phyloP scores from a whole-genome alignment of 2,113 vertebrate genomes.

The Chaetops frenatus region DNA sequence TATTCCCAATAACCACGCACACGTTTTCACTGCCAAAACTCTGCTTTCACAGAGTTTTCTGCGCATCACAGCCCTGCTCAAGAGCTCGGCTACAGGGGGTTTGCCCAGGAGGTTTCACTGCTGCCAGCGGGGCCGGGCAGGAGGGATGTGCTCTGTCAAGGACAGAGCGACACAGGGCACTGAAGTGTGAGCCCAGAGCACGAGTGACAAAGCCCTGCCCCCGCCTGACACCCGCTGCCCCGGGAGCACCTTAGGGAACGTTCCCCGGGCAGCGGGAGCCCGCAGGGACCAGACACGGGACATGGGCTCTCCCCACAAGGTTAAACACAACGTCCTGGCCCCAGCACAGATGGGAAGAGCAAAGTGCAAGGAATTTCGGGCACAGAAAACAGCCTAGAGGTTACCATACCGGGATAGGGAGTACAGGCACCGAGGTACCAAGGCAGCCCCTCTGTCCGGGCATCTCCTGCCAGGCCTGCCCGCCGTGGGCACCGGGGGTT shows the following conservation, averaged over 20 bases:
- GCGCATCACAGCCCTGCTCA: not conserved
- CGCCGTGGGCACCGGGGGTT: not conserved
- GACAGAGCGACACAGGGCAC: not conserved
- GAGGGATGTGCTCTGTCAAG: accelerated
- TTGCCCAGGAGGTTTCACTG: not conserved
- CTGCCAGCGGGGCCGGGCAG: not conserved
- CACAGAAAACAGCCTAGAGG: not conserved
- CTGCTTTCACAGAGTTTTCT: not conserved
- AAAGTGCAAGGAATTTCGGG: not conserved
- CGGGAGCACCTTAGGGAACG: accelerated
- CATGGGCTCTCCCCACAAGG: not conserved
- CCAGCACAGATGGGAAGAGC: not conserved
- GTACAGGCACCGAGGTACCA: accelerated
- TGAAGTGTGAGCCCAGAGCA: not conserved
- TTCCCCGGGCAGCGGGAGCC: not conserved
- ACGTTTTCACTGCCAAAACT: not conserved
- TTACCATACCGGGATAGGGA: accelerated
- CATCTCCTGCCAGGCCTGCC: not conserved
- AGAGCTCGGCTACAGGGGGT: not conserved
- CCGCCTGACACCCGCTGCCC: accelerated
- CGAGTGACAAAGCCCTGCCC: accelerated
- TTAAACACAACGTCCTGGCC: not conserved
- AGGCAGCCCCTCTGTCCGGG: accelerated
- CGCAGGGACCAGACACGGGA: accelerated
- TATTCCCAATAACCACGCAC: not conserved